Percentiles rank a stretch among this genome's conserved stretches.
Conservation (phyloP, 2,888 invertebrate species). For the Caenorhabditis becei region DNA sequence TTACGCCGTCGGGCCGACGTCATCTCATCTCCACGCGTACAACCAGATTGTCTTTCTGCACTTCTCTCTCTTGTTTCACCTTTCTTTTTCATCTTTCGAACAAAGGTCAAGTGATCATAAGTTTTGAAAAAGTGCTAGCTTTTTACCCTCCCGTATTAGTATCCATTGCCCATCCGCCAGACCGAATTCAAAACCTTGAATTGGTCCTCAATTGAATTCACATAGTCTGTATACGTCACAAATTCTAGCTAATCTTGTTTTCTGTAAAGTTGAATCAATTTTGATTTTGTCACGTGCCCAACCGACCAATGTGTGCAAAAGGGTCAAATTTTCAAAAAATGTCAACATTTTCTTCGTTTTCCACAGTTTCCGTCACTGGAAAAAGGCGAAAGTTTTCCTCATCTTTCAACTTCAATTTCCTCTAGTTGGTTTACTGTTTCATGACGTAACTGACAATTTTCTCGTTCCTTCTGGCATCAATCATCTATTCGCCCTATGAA, state of each 20-base stretch:
- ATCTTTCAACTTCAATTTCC: no score
- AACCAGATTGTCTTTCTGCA: not conserved
- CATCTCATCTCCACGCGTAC: not conserved
- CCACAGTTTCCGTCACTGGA: not conserved
- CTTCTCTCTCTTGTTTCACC: not conserved
- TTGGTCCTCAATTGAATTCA: no score
- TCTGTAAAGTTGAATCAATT: no score
- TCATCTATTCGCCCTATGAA: not conserved
- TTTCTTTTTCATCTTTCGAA: not conserved
- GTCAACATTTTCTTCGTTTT: not conserved
- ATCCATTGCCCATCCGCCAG: no score
- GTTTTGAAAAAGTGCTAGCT: not conserved
- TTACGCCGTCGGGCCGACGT: not conserved
- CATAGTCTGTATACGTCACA: not conserved
- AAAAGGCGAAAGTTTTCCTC: not conserved
- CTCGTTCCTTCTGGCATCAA: not conserved
- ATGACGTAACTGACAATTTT: not conserved
- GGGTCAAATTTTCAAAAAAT: slow-evolving; percentile 1
- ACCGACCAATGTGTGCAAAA: not conserved
- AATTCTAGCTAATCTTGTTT: not conserved
- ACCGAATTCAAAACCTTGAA: no score
- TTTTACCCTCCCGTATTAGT: no score
- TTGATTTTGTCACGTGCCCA: slow-evolving; percentile 19
- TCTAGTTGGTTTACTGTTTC: not conserved
- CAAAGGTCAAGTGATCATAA: slow-evolving; percentile 7